Base-by-base conservation (phyloP, 2,113 vertebrate species). In the Tonatia bakeri region DNA sequence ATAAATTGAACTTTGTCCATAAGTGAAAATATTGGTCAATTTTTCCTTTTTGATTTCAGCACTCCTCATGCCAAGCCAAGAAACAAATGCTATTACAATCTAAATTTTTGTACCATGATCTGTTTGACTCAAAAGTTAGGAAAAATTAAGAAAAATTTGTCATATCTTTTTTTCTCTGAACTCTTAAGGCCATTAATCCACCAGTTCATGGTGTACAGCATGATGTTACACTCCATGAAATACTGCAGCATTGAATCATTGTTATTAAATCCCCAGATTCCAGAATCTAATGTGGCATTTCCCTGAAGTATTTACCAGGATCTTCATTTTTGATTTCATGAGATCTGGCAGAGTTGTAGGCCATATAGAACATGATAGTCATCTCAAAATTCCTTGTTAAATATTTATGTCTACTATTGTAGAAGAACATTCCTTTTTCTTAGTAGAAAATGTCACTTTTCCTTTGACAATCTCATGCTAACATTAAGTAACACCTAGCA, bases 401-500 rank as follows among this genome's bases (percentile, higher is more conserved):
- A 85, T 20, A 38, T 36, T 3, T 22, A 20, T 10, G 1, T 15
- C 19, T 67, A 33, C 52, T 65, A 59, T 33, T 56, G 56, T 67
- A 75, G 38, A 69, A 88, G 31, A 87, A 84, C 50, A 73, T 92
- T n/a, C 7, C 11, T 90, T 90, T 65, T 93, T 50, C 72, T 88
- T 43, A 31, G n/a, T 59, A 93, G 79, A 43, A 96, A 95, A 93
- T 94, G 31, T 69, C 56, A 94, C 28, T 85, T 65, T 73, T 47
- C 67, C 52, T 83, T 85, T 89, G 83, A 33, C 1, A 91, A 54
- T 82, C 67, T 86, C 88, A 95, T 81, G 85, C 83, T 89, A 24
- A 82, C 93, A 92, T 97, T 96, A 97, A 97, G 90, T 67, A 95
- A 93, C 90, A 90, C 84, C 96, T 96, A 96, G 92, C 7, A 96